Base-by-base conservation (phyloP, 2,113 vertebrate genomes). In the Grammatotria lemairii region DNA sequence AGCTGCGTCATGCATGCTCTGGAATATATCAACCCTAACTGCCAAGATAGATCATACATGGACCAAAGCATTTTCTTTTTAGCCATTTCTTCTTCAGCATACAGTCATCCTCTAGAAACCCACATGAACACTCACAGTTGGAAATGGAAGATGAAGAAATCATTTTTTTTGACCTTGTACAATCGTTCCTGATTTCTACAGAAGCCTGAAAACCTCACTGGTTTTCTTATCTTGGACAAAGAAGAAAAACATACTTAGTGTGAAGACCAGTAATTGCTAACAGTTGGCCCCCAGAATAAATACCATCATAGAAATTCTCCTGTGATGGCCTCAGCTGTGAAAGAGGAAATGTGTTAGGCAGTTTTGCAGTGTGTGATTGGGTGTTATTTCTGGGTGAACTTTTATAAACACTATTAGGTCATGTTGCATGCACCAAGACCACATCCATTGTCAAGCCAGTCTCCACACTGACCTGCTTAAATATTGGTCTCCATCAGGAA, bases 1-100 rank as follows among this genome's bases (percentile, higher is more conserved):
- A 81, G 83, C 82, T 26, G 2, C 83, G 2, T 33, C 81, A 31
- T 7, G 10, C 19, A 35, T 70, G 57, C 80, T 87, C 70, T 81
- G 85, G 82, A 88, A 80, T 47, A 85, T 73, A 87, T 63, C 28
- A 91, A 94, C 85, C 86, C 83, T 85, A 92, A 95, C 93, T 91
- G 86, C 94, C 94, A 94, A 95, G 95, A 87, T 84, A 91, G 89
- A 96, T 93, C 94, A 91, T 97, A 97, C 97, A 97, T 97, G 97
- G 97, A 98, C 97, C 97, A 97, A 98, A 98, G 97, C 95, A 93
- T 95, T 95, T 88, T 73, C 60, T 84, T 88, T 90, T 89, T 75
- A 88, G 89, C 83, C 4, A 60, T 86, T 92, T 90, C 80, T 85
- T 92, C 88, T 70, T 87, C 75, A 40, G 55, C 85, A 65, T 81